These are phyloP conservation scores for Apodemus agrarius DNA, from an alignment of 2,797 vertebrate species.

Conservation along the genomic window DNA sequence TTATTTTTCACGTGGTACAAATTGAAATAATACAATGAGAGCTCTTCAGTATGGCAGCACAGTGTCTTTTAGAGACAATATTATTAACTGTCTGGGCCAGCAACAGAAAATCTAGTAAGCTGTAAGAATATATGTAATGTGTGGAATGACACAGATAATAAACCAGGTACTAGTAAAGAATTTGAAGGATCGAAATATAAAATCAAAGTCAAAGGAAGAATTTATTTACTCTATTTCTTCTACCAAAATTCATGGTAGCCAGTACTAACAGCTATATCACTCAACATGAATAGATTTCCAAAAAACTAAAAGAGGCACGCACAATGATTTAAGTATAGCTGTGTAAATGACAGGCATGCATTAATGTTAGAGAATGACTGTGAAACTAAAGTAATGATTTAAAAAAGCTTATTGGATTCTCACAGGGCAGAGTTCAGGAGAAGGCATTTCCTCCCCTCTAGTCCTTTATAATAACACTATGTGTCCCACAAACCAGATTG, in stretches of 20 bases:
- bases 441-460: not conserved
- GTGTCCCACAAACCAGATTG: not conserved
- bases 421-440: not conserved
- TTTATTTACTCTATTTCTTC: slow-evolving; percentile 2
- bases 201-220: slow-evolving; percentile 50
- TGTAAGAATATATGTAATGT: not conserved
- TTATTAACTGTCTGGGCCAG: slow-evolving; percentile 19
- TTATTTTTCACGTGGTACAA: not conserved
- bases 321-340: not conserved
- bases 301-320: not conserved
- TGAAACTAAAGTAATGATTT: not conserved
- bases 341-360: accelerated
- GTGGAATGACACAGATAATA: slow-evolving; percentile 37
- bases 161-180: not conserved
- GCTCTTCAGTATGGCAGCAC: not conserved
- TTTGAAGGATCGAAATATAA: not conserved
- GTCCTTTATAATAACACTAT: not conserved
- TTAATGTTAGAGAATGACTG: not conserved
- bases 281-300: not conserved
- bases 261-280: not conserved
- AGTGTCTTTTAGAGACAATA: slow-evolving; percentile 31
- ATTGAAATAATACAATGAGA: slow-evolving; percentile 21
- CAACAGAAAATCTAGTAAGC: slow-evolving; percentile 18
- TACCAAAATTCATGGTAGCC: slow-evolving; percentile 3
- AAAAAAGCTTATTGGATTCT: not conserved